Percentiles rank a stretch among this genome's conserved stretches.
Conservation (phyloP, 2,888 invertebrate species). For the Oligia latruncula region DNA sequence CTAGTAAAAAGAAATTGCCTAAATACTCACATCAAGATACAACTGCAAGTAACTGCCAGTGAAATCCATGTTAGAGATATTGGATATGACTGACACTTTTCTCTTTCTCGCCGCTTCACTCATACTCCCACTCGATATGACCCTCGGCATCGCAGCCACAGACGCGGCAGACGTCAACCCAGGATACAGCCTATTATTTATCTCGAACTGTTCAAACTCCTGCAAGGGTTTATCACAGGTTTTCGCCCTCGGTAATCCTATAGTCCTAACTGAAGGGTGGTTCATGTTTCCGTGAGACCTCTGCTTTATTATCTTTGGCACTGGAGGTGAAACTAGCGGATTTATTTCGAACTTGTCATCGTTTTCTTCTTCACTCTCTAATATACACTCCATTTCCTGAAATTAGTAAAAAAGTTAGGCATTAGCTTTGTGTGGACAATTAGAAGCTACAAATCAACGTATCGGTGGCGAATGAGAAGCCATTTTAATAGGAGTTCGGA, state of each 20-base stretch:
- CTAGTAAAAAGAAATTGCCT: background rate
- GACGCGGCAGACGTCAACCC: constrained; percentile 86
- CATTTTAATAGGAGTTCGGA: background rate
- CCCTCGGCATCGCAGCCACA: constrained; percentile 86
- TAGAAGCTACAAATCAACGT: background rate
- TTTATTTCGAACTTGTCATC: constrained; percentile 90
- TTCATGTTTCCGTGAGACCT: constrained; percentile 85
- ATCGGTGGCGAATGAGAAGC: background rate
- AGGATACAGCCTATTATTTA: constrained; percentile 73
- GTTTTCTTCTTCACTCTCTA: constrained; percentile 91
- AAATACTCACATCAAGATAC: constrained; percentile 90
- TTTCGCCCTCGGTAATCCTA: constrained; percentile 85
- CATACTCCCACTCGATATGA: constrained; percentile 88
- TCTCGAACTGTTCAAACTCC: constrained; percentile 74
- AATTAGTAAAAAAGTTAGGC: constrained; percentile 55
- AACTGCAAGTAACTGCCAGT: constrained; percentile 93
- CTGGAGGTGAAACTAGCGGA: constrained; percentile 81
- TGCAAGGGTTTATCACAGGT: constrained; percentile 87
- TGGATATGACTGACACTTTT: constrained; percentile 93
- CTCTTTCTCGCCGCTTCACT: constrained; percentile 88
- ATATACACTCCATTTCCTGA: constrained; percentile 93
- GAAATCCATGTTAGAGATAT: constrained; percentile 93
- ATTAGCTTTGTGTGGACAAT: background rate
- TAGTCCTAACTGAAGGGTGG: constrained; percentile 85
- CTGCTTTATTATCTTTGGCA: constrained; percentile 83